Evolutionary conservation across 2,888 invertebrate genomes (phyloP), one percentile per base, ranked within the genome.

Genomic region (Epistrophella euchroma): DNA sequence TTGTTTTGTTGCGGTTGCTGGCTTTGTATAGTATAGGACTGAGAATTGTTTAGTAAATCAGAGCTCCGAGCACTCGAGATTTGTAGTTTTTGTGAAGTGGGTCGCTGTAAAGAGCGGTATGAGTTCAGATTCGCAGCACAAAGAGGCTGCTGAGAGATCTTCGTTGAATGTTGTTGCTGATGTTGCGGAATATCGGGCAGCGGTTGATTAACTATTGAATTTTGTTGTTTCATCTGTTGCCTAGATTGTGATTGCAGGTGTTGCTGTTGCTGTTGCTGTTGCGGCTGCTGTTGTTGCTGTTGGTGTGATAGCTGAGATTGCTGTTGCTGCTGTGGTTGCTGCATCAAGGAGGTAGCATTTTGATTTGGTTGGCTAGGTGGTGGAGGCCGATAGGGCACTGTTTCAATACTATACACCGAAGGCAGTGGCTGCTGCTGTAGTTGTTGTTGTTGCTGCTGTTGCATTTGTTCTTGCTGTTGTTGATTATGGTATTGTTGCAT

Each of bases 41-140:
- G 88, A 17, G 86, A 62, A 40, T 71, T 86, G 58, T 86, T 86
- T 0, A 86, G 45, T 22, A 86, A 32, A 71, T 86, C 86, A 5
- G 86, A 78, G 50, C 87, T 85, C 5, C 81, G 79, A 43, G 83
- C 78, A 35, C 56, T 77, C n/a, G 88, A 87, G 25, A 90, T 82
- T 82, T 92, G 90, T 73, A 91, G 50, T 85, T 91, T 91, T 58
- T 91, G 90, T 3, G 90, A 88, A 40, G 91, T 90, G 0, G 94
- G 94, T 0, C 94, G 92, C 89, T 94, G 94, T 60, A 94, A 90
- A 28, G 94, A 94, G 56, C 95, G 93, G 90, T 95, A 95, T 88
- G 95, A 94, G 43, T 92, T 92, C 7, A 94, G 90, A 70, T 94
- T 92, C 55, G 93, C 91, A 5, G 92, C 92, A 75, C 92, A 92